Conservation (phyloP, 2,113 vertebrate genomes). For the Corythaixoides concolor region DNA sequence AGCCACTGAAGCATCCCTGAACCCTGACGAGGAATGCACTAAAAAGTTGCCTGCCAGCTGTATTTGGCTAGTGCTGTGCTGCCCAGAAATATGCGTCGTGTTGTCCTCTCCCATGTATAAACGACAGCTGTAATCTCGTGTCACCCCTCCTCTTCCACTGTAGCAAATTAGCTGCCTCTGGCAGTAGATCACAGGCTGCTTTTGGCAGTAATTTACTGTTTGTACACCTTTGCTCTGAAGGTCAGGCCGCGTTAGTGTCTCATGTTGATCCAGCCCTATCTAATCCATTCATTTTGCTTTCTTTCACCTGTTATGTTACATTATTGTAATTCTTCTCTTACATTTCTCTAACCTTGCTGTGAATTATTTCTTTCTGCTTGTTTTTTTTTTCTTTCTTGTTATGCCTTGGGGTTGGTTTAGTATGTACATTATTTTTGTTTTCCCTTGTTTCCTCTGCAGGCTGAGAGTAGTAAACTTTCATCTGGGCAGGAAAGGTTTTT, state of each 20-base stretch:
- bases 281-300: constrained; percentile 1
- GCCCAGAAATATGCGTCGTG: background rate
- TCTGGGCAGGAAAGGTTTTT: background rate
- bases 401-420: background rate
- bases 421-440: background rate
- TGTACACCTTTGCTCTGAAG: constrained; percentile 35
- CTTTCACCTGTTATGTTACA: background rate
- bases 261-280: background rate
- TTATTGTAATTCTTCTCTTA: background rate
- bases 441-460: background rate
- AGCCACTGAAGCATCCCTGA: background rate
- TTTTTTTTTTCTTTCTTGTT: background rate
- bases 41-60: background rate
- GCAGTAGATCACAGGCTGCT: constrained; percentile 39
- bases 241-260: background rate
- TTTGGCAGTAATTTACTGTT: constrained; percentile 55
- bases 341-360: constrained; percentile 1
- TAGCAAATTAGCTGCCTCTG: constrained; percentile 48
- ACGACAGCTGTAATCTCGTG: constrained; percentile 17
- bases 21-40: background rate
- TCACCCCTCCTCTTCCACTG: background rate
- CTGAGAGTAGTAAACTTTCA: background rate
- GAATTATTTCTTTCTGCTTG: background rate
- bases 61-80: background rate
- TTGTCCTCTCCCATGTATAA: background rate